These are phyloP conservation scores for Ashinkailepas kermadecensis DNA, from an alignment of 2,888 invertebrate species.

Conservation along the genomic window DNA sequence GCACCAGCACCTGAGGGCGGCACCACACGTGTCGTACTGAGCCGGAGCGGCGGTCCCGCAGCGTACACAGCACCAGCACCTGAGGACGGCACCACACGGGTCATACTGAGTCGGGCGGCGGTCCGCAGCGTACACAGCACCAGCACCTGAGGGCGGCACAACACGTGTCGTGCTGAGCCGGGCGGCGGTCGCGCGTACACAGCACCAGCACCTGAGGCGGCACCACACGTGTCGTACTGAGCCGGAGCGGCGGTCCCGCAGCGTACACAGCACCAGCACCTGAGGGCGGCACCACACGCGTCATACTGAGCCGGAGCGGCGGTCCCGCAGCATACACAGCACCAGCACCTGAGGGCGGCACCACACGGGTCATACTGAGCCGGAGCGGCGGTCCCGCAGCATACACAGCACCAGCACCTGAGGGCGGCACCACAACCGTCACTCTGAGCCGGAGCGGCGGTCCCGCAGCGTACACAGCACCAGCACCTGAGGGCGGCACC, in stretches of 20 bases:
- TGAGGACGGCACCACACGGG: conserved; percentile 35
- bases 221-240: too few species aligned
- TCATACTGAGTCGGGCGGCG: too few species aligned
- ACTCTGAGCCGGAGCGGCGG: conserved; percentile 47
- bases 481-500: conserved; percentile 47
- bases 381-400: conserved; percentile 50
- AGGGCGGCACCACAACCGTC: neutral
- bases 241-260: conserved; percentile 50
- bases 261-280: conserved; percentile 54
- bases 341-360: conserved; percentile 50
- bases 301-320: conserved; percentile 49
- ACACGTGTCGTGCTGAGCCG: conserved; percentile 40
- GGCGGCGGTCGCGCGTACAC: conserved; percentile 48
- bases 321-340: conserved; percentile 49
- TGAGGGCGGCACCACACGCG: conserved; percentile 35
- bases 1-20: conserved; percentile 51
- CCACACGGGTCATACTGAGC: conserved; percentile 36
- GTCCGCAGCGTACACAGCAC: conserved; percentile 51
- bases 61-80: conserved; percentile 54
- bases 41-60: conserved; percentile 50
- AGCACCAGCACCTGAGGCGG: conserved; percentile 52
- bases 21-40: too few species aligned
- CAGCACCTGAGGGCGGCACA: conserved; percentile 47
- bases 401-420: conserved; percentile 55
- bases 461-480: conserved; percentile 51